Evolutionary conservation across 2,888 invertebrate genomes (phyloP).

Genomic region (Orthosia gothica): DNA sequence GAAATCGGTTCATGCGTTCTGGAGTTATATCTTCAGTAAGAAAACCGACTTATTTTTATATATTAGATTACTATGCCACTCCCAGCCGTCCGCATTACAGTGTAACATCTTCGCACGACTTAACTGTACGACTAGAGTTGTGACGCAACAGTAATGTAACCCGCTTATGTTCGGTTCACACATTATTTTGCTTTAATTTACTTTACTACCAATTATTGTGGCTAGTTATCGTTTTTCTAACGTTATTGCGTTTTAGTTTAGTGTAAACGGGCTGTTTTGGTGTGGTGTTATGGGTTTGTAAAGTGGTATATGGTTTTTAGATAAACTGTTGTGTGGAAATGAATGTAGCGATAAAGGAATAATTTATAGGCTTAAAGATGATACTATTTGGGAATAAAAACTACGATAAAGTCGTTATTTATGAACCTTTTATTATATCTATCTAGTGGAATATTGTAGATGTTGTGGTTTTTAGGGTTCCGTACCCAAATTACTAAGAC

Average conservation of each 20-base stretch:
- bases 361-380: not conserved
- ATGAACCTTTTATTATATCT: constrained; percentile 1
- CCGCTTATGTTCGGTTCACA: constrained; percentile 59
- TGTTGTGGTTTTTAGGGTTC: constrained; percentile 3
- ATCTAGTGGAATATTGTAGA: not conserved
- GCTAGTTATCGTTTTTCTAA: constrained; percentile 44
- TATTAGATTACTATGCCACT: constrained; percentile 58
- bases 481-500: too few relatives aligned
- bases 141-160: constrained; percentile 67
- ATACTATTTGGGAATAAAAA: constrained; percentile 7
- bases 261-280: constrained; percentile 3
- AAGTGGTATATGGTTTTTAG: constrained; percentile 5
- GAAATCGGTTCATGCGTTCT: too few relatives aligned
- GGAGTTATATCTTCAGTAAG: too few relatives aligned
- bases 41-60: too few relatives aligned
- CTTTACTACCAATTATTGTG: constrained; percentile 53
- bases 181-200: constrained; percentile 61
- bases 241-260: constrained; percentile 20
- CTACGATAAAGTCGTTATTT: not conserved
- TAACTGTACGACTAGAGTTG: constrained; percentile 46
- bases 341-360: not conserved
- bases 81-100: constrained; percentile 43
- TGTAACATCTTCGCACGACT: constrained; percentile 70
- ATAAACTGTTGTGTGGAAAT: constrained; percentile 19
- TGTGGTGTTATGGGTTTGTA: not conserved